Conservation (phyloP, 2,113 vertebrate genomes). For the Lepisosteus osseus region DNA sequence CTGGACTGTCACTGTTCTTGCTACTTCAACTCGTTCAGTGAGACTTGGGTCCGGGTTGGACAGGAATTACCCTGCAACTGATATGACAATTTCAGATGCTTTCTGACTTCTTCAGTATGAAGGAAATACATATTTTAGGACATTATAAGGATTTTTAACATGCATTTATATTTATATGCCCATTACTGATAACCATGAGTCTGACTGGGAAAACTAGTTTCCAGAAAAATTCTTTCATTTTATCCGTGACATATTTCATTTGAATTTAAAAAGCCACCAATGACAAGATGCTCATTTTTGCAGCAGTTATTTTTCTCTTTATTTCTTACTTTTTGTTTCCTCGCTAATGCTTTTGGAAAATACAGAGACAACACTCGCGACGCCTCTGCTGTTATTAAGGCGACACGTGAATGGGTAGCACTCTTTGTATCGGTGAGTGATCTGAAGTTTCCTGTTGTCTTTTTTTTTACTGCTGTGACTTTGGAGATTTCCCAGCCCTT, state of each 20-base stretch:
- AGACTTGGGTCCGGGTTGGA: background rate
- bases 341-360: background rate
- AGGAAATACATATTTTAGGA: background rate
- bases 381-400: background rate
- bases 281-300: too few relatives aligned
- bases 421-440: constrained; percentile 15
- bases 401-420: background rate
- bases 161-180: too few relatives aligned
- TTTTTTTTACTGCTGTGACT: constrained; percentile 1
- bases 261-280: background rate
- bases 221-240: too few relatives aligned
- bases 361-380: background rate
- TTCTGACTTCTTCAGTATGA: constrained; percentile 6
- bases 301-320: too few relatives aligned
- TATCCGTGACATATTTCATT: background rate
- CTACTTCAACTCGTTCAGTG: background rate
- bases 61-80: background rate
- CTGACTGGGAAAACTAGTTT: too few relatives aligned
- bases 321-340: background rate
- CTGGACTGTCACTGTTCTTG: constrained; percentile 18
- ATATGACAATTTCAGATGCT: constrained; percentile 8
- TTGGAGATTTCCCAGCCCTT: background rate
- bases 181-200: too few relatives aligned
- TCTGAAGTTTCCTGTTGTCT: constrained; percentile 10
- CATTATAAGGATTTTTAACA: too few relatives aligned